Percentiles rank a stretch among this genome's conserved stretches.
phyloP scores from a whole-genome alignment of 92 coral and sea anemone genomes.

The Palythoa grandiflora region DNA sequence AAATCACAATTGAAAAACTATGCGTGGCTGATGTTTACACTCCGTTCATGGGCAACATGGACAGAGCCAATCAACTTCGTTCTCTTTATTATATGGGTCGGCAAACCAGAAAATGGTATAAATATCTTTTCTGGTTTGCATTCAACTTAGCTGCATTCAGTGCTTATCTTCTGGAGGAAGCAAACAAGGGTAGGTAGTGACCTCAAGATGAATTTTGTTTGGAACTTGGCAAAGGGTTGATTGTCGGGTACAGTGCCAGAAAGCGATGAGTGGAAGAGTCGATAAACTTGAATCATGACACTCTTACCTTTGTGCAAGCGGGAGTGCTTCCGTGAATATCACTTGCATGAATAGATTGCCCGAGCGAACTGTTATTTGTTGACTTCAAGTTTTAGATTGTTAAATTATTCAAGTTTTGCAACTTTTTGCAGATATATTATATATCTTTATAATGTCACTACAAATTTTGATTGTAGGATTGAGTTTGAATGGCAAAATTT shows the following conservation, averaged over 20 bases:
- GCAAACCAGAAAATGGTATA: background rate
- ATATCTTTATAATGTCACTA: background rate
- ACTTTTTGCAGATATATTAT: background rate
- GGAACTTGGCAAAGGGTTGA: background rate
- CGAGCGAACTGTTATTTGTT: background rate
- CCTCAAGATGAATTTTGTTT: background rate
- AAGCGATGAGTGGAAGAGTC: background rate
- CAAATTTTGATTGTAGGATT: background rate
- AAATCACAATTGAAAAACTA: background rate
- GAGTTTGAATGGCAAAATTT: slow-evolving; percentile 6
- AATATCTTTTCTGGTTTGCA: background rate
- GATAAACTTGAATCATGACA: slow-evolving; percentile 3
- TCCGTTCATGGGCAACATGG: background rate
- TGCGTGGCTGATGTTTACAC: background rate
- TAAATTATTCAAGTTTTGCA: background rate
- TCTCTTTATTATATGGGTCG: slow-evolving; percentile 25
- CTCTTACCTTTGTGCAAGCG: background rate
- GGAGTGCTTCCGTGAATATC: background rate
- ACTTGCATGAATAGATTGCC: background rate
- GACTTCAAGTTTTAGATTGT: background rate
- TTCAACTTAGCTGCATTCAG: background rate
- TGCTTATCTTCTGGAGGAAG: background rate
- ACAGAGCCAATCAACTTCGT: background rate
- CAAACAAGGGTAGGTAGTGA: background rate
- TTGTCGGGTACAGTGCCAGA: background rate